phyloP scores from a whole-genome alignment of 2,113 vertebrate genomes.

The Leptobrachium ailaonicum region DNA sequence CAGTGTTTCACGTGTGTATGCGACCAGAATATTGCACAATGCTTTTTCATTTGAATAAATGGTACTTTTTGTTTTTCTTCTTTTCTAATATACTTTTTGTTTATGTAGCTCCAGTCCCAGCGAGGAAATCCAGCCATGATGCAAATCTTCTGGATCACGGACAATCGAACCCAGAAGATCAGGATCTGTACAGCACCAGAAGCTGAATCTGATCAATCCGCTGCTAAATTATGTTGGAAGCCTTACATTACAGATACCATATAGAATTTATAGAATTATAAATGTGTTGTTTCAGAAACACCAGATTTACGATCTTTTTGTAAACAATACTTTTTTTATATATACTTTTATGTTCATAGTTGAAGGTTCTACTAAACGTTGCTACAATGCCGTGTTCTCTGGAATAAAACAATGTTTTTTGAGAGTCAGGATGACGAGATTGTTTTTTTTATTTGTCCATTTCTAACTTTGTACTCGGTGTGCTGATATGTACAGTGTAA shows the following conservation, averaged over 20 bases:
- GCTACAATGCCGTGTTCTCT: neutral
- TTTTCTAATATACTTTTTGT: too few relatives aligned
- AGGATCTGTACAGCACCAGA: conserved; percentile 88
- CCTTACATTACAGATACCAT: neutral
- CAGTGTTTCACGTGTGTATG: too few relatives aligned
- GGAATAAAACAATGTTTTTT: neutral
- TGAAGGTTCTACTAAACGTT: neutral
- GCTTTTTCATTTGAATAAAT: too few relatives aligned
- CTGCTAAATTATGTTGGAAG: neutral
- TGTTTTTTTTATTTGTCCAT: too few relatives aligned
- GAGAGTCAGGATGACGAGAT: too few relatives aligned
- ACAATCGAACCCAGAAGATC: conserved; percentile 82
- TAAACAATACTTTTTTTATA: neutral
- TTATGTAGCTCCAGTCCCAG: too few relatives aligned
- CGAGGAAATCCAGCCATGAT: conserved; percentile 68
- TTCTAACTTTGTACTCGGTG: too few relatives aligned
- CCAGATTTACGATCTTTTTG: neutral
- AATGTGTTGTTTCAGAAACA: neutral
- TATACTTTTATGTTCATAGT: neutral
- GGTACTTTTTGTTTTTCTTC: too few relatives aligned
- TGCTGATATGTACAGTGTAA: too few relatives aligned
- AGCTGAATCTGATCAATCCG: conserved; percentile 63
- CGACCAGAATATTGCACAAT: too few relatives aligned
- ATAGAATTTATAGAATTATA: neutral
- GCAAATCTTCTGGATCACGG: conserved; percentile 80